phyloP scores from a whole-genome alignment of 2,797 vertebrate species.

The Enteromius unitaeniatus region DNA sequence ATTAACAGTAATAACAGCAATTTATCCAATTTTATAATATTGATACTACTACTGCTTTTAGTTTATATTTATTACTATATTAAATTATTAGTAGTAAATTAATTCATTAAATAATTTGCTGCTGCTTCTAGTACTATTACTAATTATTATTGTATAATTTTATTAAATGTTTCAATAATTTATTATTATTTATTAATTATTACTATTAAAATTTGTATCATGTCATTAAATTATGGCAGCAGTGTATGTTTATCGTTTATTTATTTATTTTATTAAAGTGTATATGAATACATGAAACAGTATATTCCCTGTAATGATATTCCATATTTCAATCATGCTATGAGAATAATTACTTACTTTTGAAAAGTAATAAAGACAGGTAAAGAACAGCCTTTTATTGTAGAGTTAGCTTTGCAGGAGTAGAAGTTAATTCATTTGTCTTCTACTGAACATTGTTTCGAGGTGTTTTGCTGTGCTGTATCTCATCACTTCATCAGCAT shows the following conservation, averaged over 20 bases:
- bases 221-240: not conserved
- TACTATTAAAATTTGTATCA: not conserved
- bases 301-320: not conserved
- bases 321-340: not conserved
- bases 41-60: not conserved
- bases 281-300: not conserved
- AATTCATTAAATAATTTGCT: not conserved
- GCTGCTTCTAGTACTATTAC: not conserved
- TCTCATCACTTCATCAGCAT: slow-evolving; percentile 12
- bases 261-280: not conserved
- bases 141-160: not conserved
- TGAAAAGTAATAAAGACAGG: not conserved
- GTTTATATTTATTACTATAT: not conserved
- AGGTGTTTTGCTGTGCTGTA: not conserved
- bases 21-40: not conserved
- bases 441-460: slow-evolving; percentile 15
- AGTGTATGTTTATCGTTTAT: not conserved
- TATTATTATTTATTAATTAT: not conserved
- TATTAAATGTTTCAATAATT: not conserved
- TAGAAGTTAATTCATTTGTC: slow-evolving; percentile 7
- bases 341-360: not conserved
- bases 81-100: not conserved
- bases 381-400: slow-evolving; percentile 54
- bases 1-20: not conserved
- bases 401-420: slow-evolving; percentile 29